Base-by-base conservation (phyloP, 2,888 invertebrate genomes). In the Norana najaformis region DNA sequence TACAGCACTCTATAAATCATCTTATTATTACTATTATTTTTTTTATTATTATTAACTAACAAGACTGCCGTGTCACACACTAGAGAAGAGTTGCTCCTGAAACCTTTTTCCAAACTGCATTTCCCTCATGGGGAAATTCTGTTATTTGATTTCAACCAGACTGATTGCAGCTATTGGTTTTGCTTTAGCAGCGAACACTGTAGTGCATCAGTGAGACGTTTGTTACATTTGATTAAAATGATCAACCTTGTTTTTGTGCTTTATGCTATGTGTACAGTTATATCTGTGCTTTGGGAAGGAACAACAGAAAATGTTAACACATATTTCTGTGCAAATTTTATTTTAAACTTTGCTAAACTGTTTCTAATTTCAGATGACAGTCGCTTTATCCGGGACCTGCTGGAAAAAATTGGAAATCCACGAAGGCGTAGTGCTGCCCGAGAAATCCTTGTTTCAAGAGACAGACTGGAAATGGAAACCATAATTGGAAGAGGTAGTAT, bases 401-500 rank as follows among this genome's bases (percentile, higher is more conserved):
- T 94, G 83, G 91, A 92, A 30, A 92, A 93, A 36, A 93, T 94
- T 36, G 93, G 93, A 83, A 93, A 94, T 91, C 92, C 93, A 20
- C 93, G 92, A 11, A 90, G 93, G 11, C 92, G 93, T 69, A 93
- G 93, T 41, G 93, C 92, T 47, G 93, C 94, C 38, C 91, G 91
- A 35, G 93, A 93, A 38, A 92, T 94, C 18, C 92, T 95, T 20
- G 93, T 95, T 85, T 93, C 94, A 89, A 91, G 93, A 47, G 93
- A 94, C 35, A 93, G 93, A 88, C 92, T 95, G 35, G 93, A 93
- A n/a, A 92, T 95, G 83, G 94, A 93, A 34, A 94, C 95, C 35
- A 92, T 94, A 18, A 93, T 95, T 53, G 95, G 95, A 11, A 94
- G 94, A 94, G 94, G 94, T 91, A 47, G 34, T 35, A 85, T 37